Evolutionary conservation across 2,797 vertebrate species (phyloP).

Genomic region (Micrastur ruficollis): DNA sequence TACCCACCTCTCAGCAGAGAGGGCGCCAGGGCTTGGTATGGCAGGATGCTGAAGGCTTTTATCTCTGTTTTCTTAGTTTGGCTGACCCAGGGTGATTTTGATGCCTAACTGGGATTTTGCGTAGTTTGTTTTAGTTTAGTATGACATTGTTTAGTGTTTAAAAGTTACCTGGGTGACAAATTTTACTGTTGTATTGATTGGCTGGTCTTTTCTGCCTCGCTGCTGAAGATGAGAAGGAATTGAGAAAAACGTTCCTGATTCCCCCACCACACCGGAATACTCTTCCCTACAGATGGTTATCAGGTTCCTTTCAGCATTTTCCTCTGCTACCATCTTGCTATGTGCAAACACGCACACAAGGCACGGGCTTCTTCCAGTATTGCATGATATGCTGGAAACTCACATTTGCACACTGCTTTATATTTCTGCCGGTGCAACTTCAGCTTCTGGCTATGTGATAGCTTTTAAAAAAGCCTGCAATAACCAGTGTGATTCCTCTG

Average conservation of each 20-base stretch:
- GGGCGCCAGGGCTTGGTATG: fast-evolving
- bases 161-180: conserved; percentile 38
- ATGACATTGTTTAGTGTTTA: conserved; percentile 15
- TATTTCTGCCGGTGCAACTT: neutral
- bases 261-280: neutral
- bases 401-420: neutral
- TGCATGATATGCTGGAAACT: neutral
- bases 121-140: conserved; percentile 25
- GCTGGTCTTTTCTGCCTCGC: neutral
- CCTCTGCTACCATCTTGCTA: neutral
- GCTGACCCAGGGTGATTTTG: neutral
- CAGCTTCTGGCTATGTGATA: neutral
- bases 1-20: neutral
- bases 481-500: neutral
- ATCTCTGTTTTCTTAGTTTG: neutral
- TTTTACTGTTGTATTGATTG: conserved; percentile 22
- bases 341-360: neutral
- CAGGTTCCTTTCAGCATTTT: neutral
- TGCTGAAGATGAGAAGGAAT: neutral
- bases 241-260: neutral
- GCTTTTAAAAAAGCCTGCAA: neutral
- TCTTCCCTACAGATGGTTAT: neutral
- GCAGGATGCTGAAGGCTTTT: neutral
- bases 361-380: neutral
- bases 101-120: neutral